Conservation (phyloP, 2,888 invertebrate species). For the Macroteleia sp. region DNA sequence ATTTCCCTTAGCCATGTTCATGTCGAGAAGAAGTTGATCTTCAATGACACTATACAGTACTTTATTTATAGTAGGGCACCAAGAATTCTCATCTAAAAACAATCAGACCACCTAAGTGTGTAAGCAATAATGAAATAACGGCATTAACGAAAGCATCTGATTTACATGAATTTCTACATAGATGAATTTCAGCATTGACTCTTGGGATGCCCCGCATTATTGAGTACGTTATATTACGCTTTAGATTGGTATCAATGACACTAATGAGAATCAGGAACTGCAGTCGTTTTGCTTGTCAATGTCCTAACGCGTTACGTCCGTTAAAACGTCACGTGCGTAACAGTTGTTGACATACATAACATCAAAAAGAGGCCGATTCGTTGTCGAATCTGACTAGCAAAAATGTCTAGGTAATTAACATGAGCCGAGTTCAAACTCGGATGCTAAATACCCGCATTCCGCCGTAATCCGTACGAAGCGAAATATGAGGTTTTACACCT, state of each 20-base stretch:
- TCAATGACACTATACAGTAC: conserved; percentile 39
- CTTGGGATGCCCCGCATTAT: too few relatives aligned
- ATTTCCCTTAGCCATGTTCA: conserved; percentile 76
- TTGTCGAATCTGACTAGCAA: conserved; percentile 30
- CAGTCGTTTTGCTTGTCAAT: conserved; percentile 49
- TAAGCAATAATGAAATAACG: conserved; percentile 9
- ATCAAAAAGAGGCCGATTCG: conserved; percentile 50
- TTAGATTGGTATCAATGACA: conserved; percentile 48
- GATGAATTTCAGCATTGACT: too few relatives aligned
- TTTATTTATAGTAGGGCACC: conserved; percentile 45
- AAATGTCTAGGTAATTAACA: conserved; percentile 50
- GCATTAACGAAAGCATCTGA: too few relatives aligned
- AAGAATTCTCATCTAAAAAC: conserved; percentile 37
- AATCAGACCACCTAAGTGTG: conserved; percentile 10
- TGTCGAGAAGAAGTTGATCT: conserved; percentile 43
- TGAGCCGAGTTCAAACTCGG: conserved; percentile 10
- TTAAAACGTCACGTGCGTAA: conserved; percentile 58
- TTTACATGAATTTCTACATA: too few relatives aligned
- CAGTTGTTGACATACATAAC: conserved; percentile 15
- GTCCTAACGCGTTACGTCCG: conserved; percentile 57
- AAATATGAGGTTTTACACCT: conserved; percentile 1
- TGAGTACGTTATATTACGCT: too few relatives aligned
- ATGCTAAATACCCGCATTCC: conserved; percentile 26
- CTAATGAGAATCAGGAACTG: conserved; percentile 65
- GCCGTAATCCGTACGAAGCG: too few relatives aligned